Base-by-base conservation (phyloP, 2,888 invertebrate species). In the Polydrusus tereticollis region DNA sequence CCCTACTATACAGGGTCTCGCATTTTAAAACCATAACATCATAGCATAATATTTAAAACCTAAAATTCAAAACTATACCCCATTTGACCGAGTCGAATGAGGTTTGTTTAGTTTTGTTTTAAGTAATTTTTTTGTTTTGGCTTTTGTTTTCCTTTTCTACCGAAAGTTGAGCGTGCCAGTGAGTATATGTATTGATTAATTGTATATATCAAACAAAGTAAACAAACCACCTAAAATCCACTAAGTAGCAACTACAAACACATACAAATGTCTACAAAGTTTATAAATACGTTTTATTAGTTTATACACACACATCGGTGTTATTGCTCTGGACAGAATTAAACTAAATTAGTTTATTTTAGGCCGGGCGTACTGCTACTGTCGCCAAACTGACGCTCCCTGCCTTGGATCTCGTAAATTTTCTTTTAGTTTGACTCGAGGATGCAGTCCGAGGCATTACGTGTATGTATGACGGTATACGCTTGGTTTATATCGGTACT, bases 311-410 rank as follows among this genome's bases (percentile, higher is more conserved):
- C 20, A 38, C 41, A 26, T 45, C 50, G 20, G 69, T 69, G 69
- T 33, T 69, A 62, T 69, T 69, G 69, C 69, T 69, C 63, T 62
- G 63, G 14, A 69, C 57, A n/a, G 45, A 63, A 69, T 69, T 63
- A 63, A 69, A 69, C 55, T 38, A 58, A 70, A 65, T 62, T 52
- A 64, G 70, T 64, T 70, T 70, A 59, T 65, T 70, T 64, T 57
- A 62, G 41, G 55, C 67, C 58, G 29, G 63, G 55, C 69, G 47
- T 55, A 55, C 63, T 57, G 62, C 36, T 29, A 57, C 59, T 70
- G 70, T 70, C 70, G 70, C 70, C 70, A 70, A 70, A 70, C 59
- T 69, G 70, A 52, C 65, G 70, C 52, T 55, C 29, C 29, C 29
- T 10, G 52, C 29, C 29, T 29, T 18, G 60, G 18, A 26, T 18